Base-by-base conservation (phyloP, 2,888 invertebrate species). In the Drosophila limbata region DNA sequence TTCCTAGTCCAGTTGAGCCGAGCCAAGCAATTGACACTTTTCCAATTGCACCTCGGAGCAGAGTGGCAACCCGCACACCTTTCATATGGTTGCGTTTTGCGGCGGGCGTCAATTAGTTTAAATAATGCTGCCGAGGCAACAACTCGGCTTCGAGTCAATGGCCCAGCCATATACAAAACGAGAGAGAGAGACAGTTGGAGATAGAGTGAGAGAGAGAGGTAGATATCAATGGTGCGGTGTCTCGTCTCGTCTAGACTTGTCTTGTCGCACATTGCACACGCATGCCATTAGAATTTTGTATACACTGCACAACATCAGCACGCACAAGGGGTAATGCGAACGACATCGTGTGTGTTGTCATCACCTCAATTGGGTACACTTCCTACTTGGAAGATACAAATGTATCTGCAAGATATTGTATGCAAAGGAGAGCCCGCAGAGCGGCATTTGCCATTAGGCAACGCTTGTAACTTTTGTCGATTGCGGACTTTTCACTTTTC, bases 301-400 rank as follows among this genome's bases (percentile, higher is more conserved):
- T 84, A 77, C 71, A 77, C 78, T 83, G 81, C 71, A 67, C 56
- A 69, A 67, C 63, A 71, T 68, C 81, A 65, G 60, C 73, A 55
- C 62, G 62, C 69, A 66, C 69, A 44, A 44, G 39, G 50, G 50
- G 51, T 33, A 33, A 51, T 33, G 44, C 68, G 40, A 72, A 72
- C 69, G 72, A 62, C 77, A 70, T 64, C 76, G 73, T 73, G 84
- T 87, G 85, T 89, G 85, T 89, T 89, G 85, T 86, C 85, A 89
- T 86, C 85, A 84, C 89, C 88, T 90, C 89, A 90, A 91, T 90
- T 91, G 88, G 91, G 90, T 90, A 90, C 90, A 90, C 91, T 90
- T 90, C 90, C 90, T 90, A 90, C 91, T 90, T 90, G 75, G 74
- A 89, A 89, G 88, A 80, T 69, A 84, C 66, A 88, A 71, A 76